Base-by-base conservation (phyloP, 2,888 invertebrate species). In the Sinotaia quadrata region DNA sequence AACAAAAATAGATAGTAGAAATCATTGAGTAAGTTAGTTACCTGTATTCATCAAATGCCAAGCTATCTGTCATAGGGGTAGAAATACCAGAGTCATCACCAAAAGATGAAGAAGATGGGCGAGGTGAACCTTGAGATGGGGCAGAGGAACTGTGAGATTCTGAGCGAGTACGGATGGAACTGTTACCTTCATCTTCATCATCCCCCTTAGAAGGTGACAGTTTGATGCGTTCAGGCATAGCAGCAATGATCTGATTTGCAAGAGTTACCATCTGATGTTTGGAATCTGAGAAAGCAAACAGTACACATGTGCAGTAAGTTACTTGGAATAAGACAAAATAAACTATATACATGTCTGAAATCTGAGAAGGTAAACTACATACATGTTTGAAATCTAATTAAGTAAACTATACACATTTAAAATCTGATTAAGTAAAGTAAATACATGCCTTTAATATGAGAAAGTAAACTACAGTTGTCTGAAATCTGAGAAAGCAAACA, bases 171-270 rank as follows among this genome's bases (percentile, higher is more conserved):
- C 85, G 72, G n/a, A 74, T 68, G 41, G 76, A 74, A 37, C 75
- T 72, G 8, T 57, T 51, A 29, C 75, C 77, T 31, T 73, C 76
- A 24, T 71, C 76, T 33, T 68, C 65, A 12, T 83, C 83, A 36
- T 84, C 84, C 18, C 75, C 71, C 7, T 80, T 77, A 24, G 80
- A 75, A 0, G 87, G 86, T 4, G 84, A 85, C n/a, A 94, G 94
- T 93, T 98, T 98, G 87, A 98, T 98, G 84, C 97, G 91, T 80
- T 97, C 97, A 71, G 98, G 98, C 92, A 98, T 95, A 15, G 98
- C 98, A 66, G 97, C 98, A 85, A 98, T 98, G 82, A 98, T 98
- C 90, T 98, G 97, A 88, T 97, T 97, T 66, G 98, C 98, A 86
- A 98, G 90, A 67, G 96, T 96, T 27, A 88, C 84, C 82, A 88